A percentile compares a stretch with the other conserved stretches of the same genome.
Conservation (phyloP, 1,140 invertebrate genomes). For the Eulimnadia texana region DNA sequence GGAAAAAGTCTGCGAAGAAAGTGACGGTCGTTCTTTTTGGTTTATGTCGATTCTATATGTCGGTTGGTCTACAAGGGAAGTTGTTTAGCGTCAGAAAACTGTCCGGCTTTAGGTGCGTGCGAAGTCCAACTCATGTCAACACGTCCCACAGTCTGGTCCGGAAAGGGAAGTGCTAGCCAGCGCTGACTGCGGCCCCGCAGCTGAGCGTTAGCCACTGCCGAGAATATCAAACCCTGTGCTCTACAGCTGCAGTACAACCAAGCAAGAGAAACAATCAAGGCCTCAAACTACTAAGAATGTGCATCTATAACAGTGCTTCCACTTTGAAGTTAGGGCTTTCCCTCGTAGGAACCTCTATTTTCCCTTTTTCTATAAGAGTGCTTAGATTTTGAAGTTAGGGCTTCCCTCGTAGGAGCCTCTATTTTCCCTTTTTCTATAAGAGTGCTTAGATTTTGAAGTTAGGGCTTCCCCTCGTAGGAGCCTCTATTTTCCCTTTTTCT, state of each 20-base stretch:
- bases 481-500: no score
- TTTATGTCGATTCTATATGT: constrained; percentile 1
- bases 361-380: no score
- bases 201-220: not conserved
- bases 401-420: no score
- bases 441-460: no score
- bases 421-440: no score
- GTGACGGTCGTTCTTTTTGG: not conserved
- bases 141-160: constrained; percentile 73
- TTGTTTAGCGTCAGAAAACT: constrained; percentile 62
- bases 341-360: no score
- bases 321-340: no score
- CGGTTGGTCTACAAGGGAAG: not conserved
- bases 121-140: constrained; percentile 56
- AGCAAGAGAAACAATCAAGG: not conserved
- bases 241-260: not conserved
- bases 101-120: constrained; percentile 46
- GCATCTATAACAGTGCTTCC: no score
- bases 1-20: no score
- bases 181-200: constrained; percentile 23
- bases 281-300: no score
- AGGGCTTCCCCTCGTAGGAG: no score
- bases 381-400: no score
- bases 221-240: not conserved
- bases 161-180: constrained; percentile 78